A percentile compares a stretch with the other conserved stretches of the same genome.
Evolutionary conservation across 1,140 invertebrate genomes (phyloP).

Genomic region (Ctenoplectra terminalis): DNA sequence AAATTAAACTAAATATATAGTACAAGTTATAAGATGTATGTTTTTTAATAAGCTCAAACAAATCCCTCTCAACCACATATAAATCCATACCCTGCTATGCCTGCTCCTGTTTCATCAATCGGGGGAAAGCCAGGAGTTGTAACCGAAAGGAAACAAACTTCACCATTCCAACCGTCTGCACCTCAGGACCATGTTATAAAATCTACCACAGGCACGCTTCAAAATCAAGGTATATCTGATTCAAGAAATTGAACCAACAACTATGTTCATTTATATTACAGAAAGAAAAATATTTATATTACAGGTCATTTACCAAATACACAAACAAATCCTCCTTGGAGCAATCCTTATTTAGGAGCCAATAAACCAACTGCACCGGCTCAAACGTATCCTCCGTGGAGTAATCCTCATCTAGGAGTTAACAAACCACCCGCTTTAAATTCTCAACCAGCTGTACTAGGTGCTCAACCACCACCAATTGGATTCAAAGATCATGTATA

Average conservation of each 20-base stretch:
- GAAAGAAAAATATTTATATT: not conserved
- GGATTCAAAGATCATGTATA: conserved; percentile 53
- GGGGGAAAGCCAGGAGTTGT: conserved; percentile 7
- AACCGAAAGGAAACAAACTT: conserved; percentile 40
- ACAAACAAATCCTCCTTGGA: conserved; percentile 28
- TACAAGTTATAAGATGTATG: not conserved
- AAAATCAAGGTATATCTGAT: conserved; percentile 5
- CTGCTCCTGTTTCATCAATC: not conserved
- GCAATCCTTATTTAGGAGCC: not conserved
- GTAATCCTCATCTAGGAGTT: not conserved
- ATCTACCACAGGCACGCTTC: not conserved
- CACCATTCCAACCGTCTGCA: conserved; percentile 33
- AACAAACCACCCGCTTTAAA: conserved; percentile 4
- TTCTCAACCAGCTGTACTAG: not conserved
- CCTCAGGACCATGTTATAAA: not conserved
- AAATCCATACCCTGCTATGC: no score
- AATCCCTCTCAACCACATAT: conserved; percentile 9
- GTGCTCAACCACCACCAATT: conserved; percentile 16
- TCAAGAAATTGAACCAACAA: not conserved
- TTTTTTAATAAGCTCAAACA: conserved; percentile 30
- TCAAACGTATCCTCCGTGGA: conserved; percentile 10
- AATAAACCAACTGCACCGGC: not conserved
- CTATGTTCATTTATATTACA: not conserved
- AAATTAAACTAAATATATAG: not conserved
- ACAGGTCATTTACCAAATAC: not conserved